These are phyloP conservation scores for Diarsia brunnea DNA, from an alignment of 2,888 invertebrate species.

Conservation along the genomic window DNA sequence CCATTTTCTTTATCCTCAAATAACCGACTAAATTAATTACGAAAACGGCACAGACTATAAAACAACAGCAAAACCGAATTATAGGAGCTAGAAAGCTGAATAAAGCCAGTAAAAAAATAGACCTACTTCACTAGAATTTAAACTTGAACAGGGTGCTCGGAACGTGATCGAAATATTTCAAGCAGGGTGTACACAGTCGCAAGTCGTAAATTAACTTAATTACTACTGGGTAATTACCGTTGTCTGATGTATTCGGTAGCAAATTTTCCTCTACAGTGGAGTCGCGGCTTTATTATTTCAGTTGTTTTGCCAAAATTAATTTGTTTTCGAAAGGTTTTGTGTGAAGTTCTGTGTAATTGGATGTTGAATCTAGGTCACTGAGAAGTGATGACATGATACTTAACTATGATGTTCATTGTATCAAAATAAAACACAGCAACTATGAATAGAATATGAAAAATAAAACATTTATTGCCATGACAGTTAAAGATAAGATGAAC, in stretches of 20 bases:
- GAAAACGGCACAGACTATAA: background rate
- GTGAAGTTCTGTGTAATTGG: background rate
- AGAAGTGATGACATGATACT: background rate
- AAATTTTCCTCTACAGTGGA: slow-evolving; percentile 44
- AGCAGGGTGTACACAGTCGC: slow-evolving; percentile 51
- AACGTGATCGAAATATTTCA: slow-evolving; percentile 58
- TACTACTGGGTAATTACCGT: slow-evolving; percentile 60
- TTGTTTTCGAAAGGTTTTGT: slow-evolving; percentile 32
- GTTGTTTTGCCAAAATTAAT: slow-evolving; percentile 45
- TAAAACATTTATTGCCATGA: too few relatives aligned
- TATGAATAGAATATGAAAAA: too few relatives aligned
- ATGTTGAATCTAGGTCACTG: background rate
- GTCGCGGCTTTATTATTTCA: slow-evolving; percentile 25
- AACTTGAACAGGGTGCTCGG: slow-evolving; percentile 50
- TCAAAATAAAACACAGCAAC: background rate
- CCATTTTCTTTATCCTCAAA: background rate
- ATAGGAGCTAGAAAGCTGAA: slow-evolving; percentile 20
- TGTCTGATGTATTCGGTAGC: slow-evolving; percentile 58
- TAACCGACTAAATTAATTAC: background rate
- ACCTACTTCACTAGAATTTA: slow-evolving; percentile 44
- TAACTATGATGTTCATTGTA: background rate
- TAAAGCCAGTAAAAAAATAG: slow-evolving; percentile 30
- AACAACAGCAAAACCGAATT: slow-evolving; percentile 29
- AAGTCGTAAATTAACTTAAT: slow-evolving; percentile 62
- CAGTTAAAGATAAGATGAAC: too few relatives aligned